Evolutionary conservation across 2,113 vertebrate species (phyloP), one percentile per base, ranked within the genome.

Genomic region (Willisornis vidua): DNA sequence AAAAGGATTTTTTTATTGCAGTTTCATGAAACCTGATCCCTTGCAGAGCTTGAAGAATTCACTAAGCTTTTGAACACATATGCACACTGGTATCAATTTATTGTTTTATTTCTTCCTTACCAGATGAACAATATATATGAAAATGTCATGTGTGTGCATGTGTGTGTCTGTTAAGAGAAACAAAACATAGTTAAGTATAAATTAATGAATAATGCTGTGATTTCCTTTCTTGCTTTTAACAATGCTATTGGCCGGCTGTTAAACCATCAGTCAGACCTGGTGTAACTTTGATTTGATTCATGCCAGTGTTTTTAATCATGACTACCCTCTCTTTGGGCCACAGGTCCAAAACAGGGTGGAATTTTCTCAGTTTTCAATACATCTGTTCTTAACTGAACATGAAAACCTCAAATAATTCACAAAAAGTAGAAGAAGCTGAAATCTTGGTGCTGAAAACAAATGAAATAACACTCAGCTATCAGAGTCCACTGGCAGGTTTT

Each of bases 11-110:
- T 97, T 96, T 96, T 94, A 96, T 93, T 93, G 92, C 93, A 88
- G 88, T 77, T 97, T 91, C 95, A 89, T 94, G 94, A 97, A 97
- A 97, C 82, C 83, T 90, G 96, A 98, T 97, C 96, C 96, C 96
- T 55, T 92, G 96, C 93, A 94, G 95, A 93, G 91, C 87, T 41
- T 26, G 66, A 95, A 97, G 95, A 97, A 97, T 97, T 96, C 75
- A 61, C 91, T 79, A 96, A 96, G 93, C 96, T 97, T 97, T 97
- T 96, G 97, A 97, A 94, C 97, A 89, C 93, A 94, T 86, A 97
- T 91, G 92, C 85, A 84, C 81, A 55, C 35, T 55, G 90, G 86
- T 92, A 97, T 95, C 86, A 93, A 93, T 96, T 95, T 96, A 88
- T 79, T 20, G 33, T 93, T 91, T 95, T 91, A 87, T 97, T 88